Conservation (phyloP, 2,113 vertebrate genomes). For the Poecilia latipinna region DNA sequence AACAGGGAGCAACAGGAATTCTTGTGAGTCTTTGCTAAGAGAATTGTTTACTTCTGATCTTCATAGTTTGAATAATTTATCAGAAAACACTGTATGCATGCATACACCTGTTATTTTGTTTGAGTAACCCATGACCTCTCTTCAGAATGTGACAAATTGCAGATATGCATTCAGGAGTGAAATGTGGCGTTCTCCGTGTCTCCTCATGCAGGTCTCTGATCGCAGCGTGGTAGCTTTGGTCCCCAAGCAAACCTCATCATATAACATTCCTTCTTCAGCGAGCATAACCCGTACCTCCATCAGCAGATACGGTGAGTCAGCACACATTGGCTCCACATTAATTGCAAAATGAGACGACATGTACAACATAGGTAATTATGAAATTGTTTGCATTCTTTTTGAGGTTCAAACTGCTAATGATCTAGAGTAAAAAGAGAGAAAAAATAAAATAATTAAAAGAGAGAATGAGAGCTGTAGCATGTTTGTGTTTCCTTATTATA, state of each 20-base stretch:
- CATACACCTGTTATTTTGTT: not conserved
- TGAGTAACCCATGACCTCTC: not conserved
- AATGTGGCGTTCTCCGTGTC: constrained; percentile 2
- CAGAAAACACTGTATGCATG: not conserved
- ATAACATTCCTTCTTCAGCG: constrained; percentile 95
- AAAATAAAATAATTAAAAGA: not conserved
- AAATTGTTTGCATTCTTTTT: not conserved
- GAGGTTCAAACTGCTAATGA: not conserved
- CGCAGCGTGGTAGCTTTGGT: constrained; percentile 95
- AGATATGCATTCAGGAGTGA: not conserved
- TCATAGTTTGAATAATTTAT: constrained; percentile 19
- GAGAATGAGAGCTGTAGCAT: not conserved
- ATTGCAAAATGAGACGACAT: not conserved
- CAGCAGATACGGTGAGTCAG: constrained; percentile 92
- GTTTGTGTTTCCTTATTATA: not conserved
- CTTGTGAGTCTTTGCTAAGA: constrained; percentile 26
- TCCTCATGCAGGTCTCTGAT: constrained; percentile 88
- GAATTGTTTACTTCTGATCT: constrained; percentile 27
- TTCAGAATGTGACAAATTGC: not conserved
- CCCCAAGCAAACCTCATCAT: constrained; percentile 97
- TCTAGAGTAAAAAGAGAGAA: not conserved
- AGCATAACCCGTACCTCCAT: constrained; percentile 96
- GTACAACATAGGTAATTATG: no score
- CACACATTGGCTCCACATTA: not conserved
- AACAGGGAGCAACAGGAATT: constrained; percentile 46